Evolutionary conservation across 2,888 invertebrate genomes (phyloP).

Genomic region (Abrostola tripartita): DNA sequence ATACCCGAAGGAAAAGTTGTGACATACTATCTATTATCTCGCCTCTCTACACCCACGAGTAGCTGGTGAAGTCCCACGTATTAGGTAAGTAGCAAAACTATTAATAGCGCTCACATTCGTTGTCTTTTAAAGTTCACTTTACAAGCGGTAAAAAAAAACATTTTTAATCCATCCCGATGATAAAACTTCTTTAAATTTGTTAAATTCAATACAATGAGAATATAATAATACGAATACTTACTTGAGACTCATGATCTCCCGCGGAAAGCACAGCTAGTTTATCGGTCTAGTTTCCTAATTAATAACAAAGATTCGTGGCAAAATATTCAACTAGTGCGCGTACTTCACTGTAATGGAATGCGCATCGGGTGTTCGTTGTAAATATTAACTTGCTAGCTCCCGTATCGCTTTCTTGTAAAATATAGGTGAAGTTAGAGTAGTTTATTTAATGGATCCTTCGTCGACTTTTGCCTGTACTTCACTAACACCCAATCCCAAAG

Average conservation of each 20-base stretch:
- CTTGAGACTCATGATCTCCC: neutral
- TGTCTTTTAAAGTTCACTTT: too few relatives aligned
- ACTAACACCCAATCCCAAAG: slow-evolving; percentile 65
- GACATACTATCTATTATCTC: too few relatives aligned
- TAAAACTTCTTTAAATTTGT: too few relatives aligned
- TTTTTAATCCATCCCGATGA: too few relatives aligned
- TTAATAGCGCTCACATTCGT: too few relatives aligned
- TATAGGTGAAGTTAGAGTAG: slow-evolving; percentile 76
- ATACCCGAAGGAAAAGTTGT: too few relatives aligned
- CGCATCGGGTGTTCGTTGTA: slow-evolving; percentile 59
- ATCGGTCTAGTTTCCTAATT: slow-evolving; percentile 47
- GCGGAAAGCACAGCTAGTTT: neutral
- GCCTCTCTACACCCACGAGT: too few relatives aligned
- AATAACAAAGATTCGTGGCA: slow-evolving; percentile 43
- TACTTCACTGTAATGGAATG: slow-evolving; percentile 32
- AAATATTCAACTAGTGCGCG: slow-evolving; percentile 50
- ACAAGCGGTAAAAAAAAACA: too few relatives aligned
- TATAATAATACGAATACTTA: neutral
- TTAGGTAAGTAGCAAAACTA: too few relatives aligned
- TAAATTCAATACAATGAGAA: too few relatives aligned
- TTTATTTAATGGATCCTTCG: slow-evolving; percentile 76
- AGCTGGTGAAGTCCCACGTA: too few relatives aligned
- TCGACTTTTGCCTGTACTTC: slow-evolving; percentile 64
- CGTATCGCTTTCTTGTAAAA: slow-evolving; percentile 75
- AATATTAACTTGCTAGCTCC: slow-evolving; percentile 68